These are phyloP conservation scores for Carcina quercana DNA, from an alignment of 2,888 invertebrate species.

Conservation along the genomic window DNA sequence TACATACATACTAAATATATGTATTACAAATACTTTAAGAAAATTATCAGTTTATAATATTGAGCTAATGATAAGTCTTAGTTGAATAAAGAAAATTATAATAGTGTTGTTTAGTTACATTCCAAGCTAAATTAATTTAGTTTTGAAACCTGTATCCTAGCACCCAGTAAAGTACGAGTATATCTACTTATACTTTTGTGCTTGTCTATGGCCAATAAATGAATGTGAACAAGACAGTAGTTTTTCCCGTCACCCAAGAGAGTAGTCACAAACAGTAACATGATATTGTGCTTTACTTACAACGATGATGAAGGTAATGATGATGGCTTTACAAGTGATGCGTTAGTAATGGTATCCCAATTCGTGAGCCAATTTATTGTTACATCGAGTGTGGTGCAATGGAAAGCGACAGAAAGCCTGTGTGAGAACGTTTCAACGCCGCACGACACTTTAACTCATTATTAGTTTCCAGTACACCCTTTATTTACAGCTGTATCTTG, in stretches of 20 bases:
- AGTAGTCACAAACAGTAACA: constrained; percentile 33
- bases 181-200: too few relatives aligned
- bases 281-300: constrained; percentile 72
- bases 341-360: constrained; percentile 73
- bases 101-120: too few relatives aligned
- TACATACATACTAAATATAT: too few relatives aligned
- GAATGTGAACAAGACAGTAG: too few relatives aligned
- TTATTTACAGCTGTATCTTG: constrained; percentile 72
- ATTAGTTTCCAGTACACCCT: constrained; percentile 72
- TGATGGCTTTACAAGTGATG: constrained; percentile 68
- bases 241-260: constrained; percentile 32
- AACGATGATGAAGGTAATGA: constrained; percentile 62
- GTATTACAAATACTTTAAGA: too few relatives aligned
- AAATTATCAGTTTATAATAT: too few relatives aligned
- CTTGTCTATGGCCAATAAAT: too few relatives aligned
- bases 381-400: constrained; percentile 69
- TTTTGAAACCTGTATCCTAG: too few relatives aligned
- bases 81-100: too few relatives aligned
- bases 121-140: too few relatives aligned
- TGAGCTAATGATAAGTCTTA: too few relatives aligned
- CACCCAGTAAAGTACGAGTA: too few relatives aligned
- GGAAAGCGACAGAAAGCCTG: constrained; percentile 71
- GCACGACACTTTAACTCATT: constrained; percentile 52
- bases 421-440: constrained; percentile 49
- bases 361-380: constrained; percentile 71